Evolutionary conservation across 2,113 vertebrate species (phyloP), one percentile per base, ranked within the genome.

Genomic region (Odontesthes bonariensis): DNA sequence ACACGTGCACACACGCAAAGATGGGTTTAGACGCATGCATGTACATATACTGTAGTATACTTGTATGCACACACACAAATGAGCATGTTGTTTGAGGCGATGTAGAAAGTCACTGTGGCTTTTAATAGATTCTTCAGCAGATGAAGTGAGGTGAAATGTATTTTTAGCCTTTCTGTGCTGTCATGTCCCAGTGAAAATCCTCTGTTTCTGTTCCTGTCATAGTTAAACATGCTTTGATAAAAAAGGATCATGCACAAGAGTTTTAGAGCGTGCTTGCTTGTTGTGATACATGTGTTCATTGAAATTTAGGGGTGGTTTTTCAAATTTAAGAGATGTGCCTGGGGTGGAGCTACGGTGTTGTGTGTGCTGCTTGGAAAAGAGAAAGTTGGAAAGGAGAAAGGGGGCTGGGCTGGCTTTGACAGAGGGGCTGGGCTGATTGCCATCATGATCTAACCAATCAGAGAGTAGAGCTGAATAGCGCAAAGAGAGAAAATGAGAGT

Each of bases 381-480:
- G 63, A 88, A 83, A 76, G 82, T 63, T 75, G 78, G 82, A 12
- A 17, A 59, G 51, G 64, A 60, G 64, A 52, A 69, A 68, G 59
- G 66, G 68, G 77, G 80, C 70, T 77, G 85, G 82, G 75, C 77
- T 86, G 83, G 81, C 85, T 88, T 86, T 91, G 84, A 90, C 82
- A 84, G 85, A 90, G 90, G 90, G 91, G 90, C 89, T 3, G 83
- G 91, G 86, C 91, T 91, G 91, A 92, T 91, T 90, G 89, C 90
- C 91, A 90, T 84, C 90, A 84, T 86, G 84, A 92, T 92, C 91
- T 73, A 79, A 83, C 92, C 92, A 91, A 93, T 92, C 89, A 78
- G 70, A 54, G 74, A 14, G 57, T 20, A 70, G 81, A 55, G 62
- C 72, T 87, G 85, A 90, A 92, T 84, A 77, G 83, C 82, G 87